Evolutionary conservation across 2,113 vertebrate species (phyloP), one percentile per base, ranked within the genome.

Genomic region (Hassar affinis): DNA sequence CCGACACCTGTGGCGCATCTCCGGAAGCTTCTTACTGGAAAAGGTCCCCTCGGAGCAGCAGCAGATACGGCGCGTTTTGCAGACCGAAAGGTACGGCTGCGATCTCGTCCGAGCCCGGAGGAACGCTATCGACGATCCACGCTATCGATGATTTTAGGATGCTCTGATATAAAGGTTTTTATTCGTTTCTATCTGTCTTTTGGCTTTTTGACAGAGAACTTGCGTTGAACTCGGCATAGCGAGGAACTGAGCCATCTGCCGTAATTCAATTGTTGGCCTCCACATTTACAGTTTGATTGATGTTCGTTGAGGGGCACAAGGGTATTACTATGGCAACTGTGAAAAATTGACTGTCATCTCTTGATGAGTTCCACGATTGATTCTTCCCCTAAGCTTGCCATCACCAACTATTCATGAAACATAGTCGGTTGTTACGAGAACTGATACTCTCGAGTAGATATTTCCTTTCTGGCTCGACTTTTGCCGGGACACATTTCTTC

Each of bases 1-100:
- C 80, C 79, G 77, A 85, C 89, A 90, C 89, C 88, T 88, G 89
- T 90, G 89, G 86, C 86, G 88, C 81, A 88, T 85, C 87, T 85
- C 72, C 56, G 56, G 77, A 71, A 84, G 54, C 47, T 68, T 77
- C 71, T 75, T 75, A 42, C 14, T 35, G 64, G 62, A 38, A 52
- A 78, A 71, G 84, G 62, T 79, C 74, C 66, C 68, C 15, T 80
- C 47, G 42, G 62, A 68, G 35, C 30, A 15, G 25, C 72, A 25
- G 27, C 59, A 22, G 17, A 56, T 54, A 79, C 52, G 30, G 66
- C 54, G 2, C 1, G 38, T 9, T 10, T 20, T 56, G 15, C 12
- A 45, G 8, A 52, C n/a, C 51, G 17, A 80, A 78, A 33, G 20
- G 38, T 30, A 54, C n/a, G n/a, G 11, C 49, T 57, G 52, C 1